phyloP scores from a whole-genome alignment of 2,113 vertebrate genomes.

The Promerops cafer region DNA sequence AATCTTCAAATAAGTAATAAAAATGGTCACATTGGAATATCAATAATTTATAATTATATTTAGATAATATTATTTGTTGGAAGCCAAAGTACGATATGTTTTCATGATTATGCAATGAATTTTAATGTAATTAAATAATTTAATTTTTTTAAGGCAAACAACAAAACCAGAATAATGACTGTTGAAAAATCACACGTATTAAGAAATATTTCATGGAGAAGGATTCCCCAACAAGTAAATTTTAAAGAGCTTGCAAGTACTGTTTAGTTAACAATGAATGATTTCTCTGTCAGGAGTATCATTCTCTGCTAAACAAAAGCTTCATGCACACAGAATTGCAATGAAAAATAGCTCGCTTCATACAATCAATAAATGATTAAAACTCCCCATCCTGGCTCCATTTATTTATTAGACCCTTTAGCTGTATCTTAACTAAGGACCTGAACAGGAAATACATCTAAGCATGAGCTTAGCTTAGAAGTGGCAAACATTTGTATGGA shows the following conservation, averaged over 20 bases:
- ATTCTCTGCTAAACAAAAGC: neutral
- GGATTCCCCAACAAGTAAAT: neutral
- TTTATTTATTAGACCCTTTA: neutral
- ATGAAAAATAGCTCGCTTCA: constrained; percentile 12
- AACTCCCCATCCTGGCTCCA: neutral
- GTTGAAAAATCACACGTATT: neutral
- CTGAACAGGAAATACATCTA: neutral
- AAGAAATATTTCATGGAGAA: neutral
- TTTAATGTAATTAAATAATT: neutral
- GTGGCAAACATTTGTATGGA: rapidly evolving
- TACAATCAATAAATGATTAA: constrained; percentile 12
- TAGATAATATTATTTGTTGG: neutral
- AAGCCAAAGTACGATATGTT: neutral
- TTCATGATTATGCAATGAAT: neutral
- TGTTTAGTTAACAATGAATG: neutral
- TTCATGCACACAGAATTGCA: neutral
- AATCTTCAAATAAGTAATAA: neutral
- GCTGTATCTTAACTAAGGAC: neutral
- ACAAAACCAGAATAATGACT: neutral
- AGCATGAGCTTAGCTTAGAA: neutral
- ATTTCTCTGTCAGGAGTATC: neutral
- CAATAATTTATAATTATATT: neutral
- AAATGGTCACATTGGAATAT: neutral
- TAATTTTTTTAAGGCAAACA: neutral
- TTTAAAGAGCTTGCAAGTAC: neutral